Evolutionary conservation across 1,140 invertebrate genomes (phyloP).

Genomic region (Panagrolaimus sp.): DNA sequence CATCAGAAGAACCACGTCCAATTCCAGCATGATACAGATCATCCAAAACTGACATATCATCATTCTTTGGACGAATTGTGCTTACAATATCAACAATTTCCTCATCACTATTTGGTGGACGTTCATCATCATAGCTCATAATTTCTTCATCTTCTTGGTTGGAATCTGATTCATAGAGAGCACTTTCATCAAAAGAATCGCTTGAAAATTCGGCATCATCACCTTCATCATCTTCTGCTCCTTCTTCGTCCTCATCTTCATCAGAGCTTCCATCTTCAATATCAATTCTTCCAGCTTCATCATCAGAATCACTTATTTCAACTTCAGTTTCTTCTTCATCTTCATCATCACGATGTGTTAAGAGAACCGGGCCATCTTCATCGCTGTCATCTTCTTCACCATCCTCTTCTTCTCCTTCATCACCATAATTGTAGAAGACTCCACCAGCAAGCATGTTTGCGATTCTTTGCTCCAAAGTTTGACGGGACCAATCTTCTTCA

Average conservation of each 20-base stretch:
- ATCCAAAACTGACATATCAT: not conserved
- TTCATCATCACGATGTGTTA: not conserved
- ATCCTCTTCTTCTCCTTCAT: not conserved
- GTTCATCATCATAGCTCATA: not conserved
- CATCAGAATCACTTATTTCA: not conserved
- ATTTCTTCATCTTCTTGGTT: constrained; percentile 1
- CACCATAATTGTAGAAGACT: not conserved
- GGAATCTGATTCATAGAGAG: not conserved
- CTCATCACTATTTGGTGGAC: not conserved
- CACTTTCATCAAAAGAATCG: not conserved
- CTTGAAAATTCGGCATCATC: not conserved
- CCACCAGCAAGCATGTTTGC: not conserved
- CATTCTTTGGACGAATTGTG: not conserved
- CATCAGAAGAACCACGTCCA: not conserved
- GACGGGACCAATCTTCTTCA: not conserved
- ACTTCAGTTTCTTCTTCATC: not conserved
- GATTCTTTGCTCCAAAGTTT: not conserved
- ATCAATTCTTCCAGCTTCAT: not conserved
- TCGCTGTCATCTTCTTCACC: not conserved
- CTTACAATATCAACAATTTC: not conserved
- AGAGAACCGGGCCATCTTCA: not conserved
- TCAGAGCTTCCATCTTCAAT: not conserved
- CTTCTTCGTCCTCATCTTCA: not conserved
- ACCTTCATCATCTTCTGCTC: not conserved
- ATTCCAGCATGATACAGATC: not conserved